Base-by-base conservation (phyloP, 2,797 vertebrate genomes). In the Decapterus maruadsi region DNA sequence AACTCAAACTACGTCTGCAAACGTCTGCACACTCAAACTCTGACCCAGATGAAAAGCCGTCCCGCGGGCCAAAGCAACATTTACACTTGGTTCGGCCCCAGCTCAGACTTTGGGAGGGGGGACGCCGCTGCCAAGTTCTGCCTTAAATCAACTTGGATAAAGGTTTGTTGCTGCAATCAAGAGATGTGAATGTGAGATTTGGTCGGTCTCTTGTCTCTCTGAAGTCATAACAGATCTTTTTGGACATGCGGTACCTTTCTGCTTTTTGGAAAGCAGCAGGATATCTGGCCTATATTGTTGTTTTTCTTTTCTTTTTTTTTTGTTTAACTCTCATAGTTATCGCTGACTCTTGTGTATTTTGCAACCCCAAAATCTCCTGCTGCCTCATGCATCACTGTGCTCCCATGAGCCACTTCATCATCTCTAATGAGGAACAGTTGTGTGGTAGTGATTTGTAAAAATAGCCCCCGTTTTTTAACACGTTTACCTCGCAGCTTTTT, bases 391-490 rank as follows among this genome's bases (percentile, higher is more conserved):
- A 22, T 77, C 60, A 50, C 51, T 62, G 65, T 56, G 9, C 42
- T 56, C 42, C 48, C 60, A 43, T 66, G 40, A 79, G 36, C 42
- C 64, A 29, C 31, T 61, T 67, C 43, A 59, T 77, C 40, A 57
- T 54, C 36, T 38, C 1, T 84, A 79, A 90, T 81, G 58, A 69
- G 68, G 83, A 84, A 78, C 75, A 89, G 60, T 78, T 50, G 29
- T 76, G 42, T 4, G 53, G 54, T 31, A 31, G 50, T 19, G 36
- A 72, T 56, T 63, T 75, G 8, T 66, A 56, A 71, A 80, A 75
- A 72, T 17, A 65, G 22, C 13, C 48, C 38, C 20, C 64, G 31
- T 73, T 81, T 71, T 72, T 26, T 26, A 1, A 66, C 78, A 82
- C 50, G 64, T 64, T 60, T 38, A 19, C 51, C 63, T 70, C 68